Percentiles rank a stretch among this genome's conserved stretches.
phyloP scores from a whole-genome alignment of 2,113 vertebrate species.

The Phylloscopus trochiloides region DNA sequence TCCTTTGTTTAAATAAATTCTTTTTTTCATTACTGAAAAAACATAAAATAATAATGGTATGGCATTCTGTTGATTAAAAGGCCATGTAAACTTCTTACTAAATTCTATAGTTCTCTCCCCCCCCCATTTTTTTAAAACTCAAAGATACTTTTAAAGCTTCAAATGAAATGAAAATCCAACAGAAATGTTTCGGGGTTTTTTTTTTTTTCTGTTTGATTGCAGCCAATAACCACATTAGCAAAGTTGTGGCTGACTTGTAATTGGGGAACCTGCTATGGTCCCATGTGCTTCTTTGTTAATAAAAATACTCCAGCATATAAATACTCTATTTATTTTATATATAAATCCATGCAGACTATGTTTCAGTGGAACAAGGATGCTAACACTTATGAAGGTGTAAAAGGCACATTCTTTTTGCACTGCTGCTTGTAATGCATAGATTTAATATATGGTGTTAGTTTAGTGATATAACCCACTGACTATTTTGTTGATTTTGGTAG shows the following conservation, averaged over 20 bases:
- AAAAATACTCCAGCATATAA: constrained; percentile 50
- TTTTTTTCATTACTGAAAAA: constrained; percentile 15
- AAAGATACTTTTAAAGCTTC: constrained; percentile 36
- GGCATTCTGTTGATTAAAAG: neutral
- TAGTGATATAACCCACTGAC: constrained; percentile 44
- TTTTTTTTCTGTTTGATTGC: constrained; percentile 62
- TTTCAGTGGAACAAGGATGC: constrained; percentile 36
- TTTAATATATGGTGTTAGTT: constrained; percentile 54
- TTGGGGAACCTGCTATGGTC: constrained; percentile 55
- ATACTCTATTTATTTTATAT: constrained; percentile 60
- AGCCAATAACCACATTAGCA: constrained; percentile 68
- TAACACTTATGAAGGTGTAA: constrained; percentile 31
- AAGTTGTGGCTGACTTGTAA: constrained; percentile 55
- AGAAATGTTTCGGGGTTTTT: constrained; percentile 8
- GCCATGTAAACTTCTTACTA: neutral
- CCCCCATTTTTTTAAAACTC: neutral
- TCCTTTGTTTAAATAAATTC: neutral
- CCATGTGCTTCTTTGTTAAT: constrained; percentile 52
- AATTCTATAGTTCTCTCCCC: neutral
- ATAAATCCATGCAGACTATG: constrained; percentile 3
- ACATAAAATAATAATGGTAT: neutral
- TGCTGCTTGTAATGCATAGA: neutral
- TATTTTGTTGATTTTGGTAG: constrained; percentile 66
- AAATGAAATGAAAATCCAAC: constrained; percentile 61
- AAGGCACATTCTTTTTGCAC: constrained; percentile 36